phyloP scores from a whole-genome alignment of 2,113 vertebrate genomes.

The Mobula hypostoma region DNA sequence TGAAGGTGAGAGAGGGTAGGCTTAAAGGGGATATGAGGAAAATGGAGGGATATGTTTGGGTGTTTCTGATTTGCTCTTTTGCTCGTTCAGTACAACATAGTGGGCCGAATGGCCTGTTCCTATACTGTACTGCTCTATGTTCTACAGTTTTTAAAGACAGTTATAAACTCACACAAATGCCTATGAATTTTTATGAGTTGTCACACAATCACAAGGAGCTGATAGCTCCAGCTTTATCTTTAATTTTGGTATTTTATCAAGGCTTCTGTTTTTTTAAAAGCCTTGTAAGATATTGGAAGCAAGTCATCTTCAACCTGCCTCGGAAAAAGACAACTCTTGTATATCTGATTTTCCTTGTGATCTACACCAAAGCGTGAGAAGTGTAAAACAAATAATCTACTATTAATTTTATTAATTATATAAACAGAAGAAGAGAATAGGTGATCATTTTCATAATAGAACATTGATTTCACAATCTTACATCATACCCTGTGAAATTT shows the following conservation, averaged over 20 bases:
- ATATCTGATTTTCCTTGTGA: not conserved
- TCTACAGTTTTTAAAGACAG: not conserved
- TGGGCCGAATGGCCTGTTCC: too few relatives aligned
- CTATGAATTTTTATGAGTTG: not conserved
- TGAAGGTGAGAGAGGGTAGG: too few relatives aligned
- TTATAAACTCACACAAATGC: not conserved
- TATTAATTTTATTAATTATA: not conserved
- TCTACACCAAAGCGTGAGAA: not conserved
- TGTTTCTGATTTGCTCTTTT: too few relatives aligned
- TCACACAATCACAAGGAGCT: not conserved
- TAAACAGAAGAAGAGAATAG: not conserved
- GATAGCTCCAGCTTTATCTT: not conserved
- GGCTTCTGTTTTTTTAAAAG: not conserved
- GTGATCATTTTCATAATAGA: not conserved
- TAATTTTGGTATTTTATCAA: not conserved
- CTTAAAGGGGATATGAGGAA: too few relatives aligned
- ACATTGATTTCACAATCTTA: not conserved
- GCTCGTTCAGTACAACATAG: too few relatives aligned
- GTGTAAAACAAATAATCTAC: not conserved
- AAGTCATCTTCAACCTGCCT: too few relatives aligned
- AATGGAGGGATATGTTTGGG: too few relatives aligned
- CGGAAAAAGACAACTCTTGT: not conserved
- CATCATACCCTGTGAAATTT: not conserved
- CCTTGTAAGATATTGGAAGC: not conserved
- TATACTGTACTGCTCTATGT: too few relatives aligned